Base-by-base conservation (phyloP, 1,140 invertebrate species). In the Diachasmimorpha longicaudata region DNA sequence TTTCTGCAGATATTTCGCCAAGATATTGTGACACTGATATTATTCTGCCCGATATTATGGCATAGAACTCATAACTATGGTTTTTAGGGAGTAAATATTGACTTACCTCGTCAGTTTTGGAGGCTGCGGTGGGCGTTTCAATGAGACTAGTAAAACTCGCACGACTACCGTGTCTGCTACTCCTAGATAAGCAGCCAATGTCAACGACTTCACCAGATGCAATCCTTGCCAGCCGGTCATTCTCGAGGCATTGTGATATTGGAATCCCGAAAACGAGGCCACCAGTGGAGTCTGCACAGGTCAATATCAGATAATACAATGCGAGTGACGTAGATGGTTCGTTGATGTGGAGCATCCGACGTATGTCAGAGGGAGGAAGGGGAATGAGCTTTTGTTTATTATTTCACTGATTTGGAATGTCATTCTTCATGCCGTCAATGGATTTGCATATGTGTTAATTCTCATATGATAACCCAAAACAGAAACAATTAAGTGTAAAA, bases 231-330 rank as follows among this genome's bases (percentile, higher is more conserved):
- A 90, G 74, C 67, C 90, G 85, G 84, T 97, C 95, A 79, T 96
- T 95, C 81, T 94, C 93, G 72, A 97, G 91, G 82, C 96, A 97
- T 81, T 94, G 93, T 44, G 91, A 89, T 77, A 98, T 87, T 8
- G 95, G 92, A 77, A 96, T 93, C 2, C 95, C 95, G 84, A 98
- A 98, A 75, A 97, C 94, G 74, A 94, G 87, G 70, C 93, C 93
- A 14, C 89, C 81, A 58, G 83, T 78, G 4, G 86, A 85, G 79
- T 91, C 91, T 91, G 84, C 23, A 82, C 78, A 78, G 78, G 58
- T 48, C 66, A 71, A 82, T 52, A 36, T 75, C 16, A 46, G 37
- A 44, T 16, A 44, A 39, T 70, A 55, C 48, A 55, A 55, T 55
- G n/a, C 48, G n/a, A 55, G n/a, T 16, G 1, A 4, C 9, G 0